These are phyloP conservation scores for Tetranychus cinnabarinus DNA, from an alignment of 1,140 invertebrate species.

Conservation along the genomic window DNA sequence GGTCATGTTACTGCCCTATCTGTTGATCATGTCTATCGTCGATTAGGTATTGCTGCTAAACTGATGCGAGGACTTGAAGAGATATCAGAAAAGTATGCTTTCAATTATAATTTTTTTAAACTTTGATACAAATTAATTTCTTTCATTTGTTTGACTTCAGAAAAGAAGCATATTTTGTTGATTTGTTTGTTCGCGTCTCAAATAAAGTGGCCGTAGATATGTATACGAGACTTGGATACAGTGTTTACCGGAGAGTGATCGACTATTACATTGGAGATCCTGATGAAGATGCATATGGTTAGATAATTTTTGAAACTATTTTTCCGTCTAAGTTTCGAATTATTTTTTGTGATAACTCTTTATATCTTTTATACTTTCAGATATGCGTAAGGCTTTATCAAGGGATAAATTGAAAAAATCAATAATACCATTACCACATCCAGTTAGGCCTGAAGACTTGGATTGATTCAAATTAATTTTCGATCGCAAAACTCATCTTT, in stretches of 20 bases:
- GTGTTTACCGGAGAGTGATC: conserved; percentile 78
- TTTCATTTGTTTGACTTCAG: conserved; percentile 19
- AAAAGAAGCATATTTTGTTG: conserved; percentile 91
- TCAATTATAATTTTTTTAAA: too few species aligned
- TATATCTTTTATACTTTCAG: conserved; percentile 28
- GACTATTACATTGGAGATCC: conserved; percentile 93
- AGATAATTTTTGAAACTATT: conserved; percentile 10
- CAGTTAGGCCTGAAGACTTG: conserved; percentile 81
- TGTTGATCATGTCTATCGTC: conserved; percentile 75
- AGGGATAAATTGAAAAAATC: conserved; percentile 78
- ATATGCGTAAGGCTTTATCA: conserved; percentile 94
- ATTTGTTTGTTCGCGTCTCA: conserved; percentile 89
- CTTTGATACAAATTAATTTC: conserved; percentile 26
- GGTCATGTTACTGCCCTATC: conserved; percentile 94
- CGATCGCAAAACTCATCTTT: too few species aligned
- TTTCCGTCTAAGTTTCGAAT: not conserved
- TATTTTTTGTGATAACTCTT: not conserved
- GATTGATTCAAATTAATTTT: conserved; percentile 29
- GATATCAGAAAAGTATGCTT: conserved; percentile 57
- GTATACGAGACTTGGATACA: conserved; percentile 91
- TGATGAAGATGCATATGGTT: conserved; percentile 96
- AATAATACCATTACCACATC: conserved; percentile 72
- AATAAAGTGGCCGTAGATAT: conserved; percentile 92
- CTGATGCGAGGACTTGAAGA: conserved; percentile 90
- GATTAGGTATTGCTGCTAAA: conserved; percentile 67